Base-by-base conservation (phyloP, 2,888 invertebrate species). In the Odontomyia ornata region DNA sequence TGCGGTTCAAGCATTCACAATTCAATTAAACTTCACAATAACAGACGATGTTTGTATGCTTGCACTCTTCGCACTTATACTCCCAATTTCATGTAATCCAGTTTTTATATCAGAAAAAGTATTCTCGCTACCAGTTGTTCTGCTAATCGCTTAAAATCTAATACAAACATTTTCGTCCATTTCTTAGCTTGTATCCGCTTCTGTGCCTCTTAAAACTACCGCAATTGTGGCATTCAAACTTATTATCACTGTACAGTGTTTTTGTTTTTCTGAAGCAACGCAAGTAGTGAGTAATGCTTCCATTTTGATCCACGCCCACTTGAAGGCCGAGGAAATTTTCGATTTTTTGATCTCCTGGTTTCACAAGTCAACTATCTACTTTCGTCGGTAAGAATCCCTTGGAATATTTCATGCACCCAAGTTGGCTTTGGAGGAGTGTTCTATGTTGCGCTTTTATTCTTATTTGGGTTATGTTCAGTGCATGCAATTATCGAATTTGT, bases 171-270 rank as follows among this genome's bases (percentile, higher is more conserved):
- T 89, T 97, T 95, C 11, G 99, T 99, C 83, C 99, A 89, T 86
- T 98, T 99, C 89, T 99, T 99, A 13, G 99, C 97, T 79, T 98
- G 89, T 98, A 99, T 99, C 79, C 99, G 92, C 88, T 95, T 97
- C 90, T 98, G 98, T 62, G 99, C 99, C 88, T 99, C 99, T 88
- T 99, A 99, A 88, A 99, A 88, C 97, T 98, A 88, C 97, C 97
- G 87, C 99, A 99, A 84, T 97, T 95, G 89, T 99, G 99, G 88
- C 99, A 99, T 88, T 99, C 98, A 87, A 99, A 99, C 88, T 99
- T 99, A 90, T 99, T 99, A 88, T 99, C 99, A 83, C 95, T 96
- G 89, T 98, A 98, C 60, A 99, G 90, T 0, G 99, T 99, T 87
- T 99, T 99, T 78, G 98, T 99, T 88, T 97, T 98, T 85, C 98